Conservation (phyloP, 2,888 invertebrate species). For the Bimastos eiseni region DNA sequence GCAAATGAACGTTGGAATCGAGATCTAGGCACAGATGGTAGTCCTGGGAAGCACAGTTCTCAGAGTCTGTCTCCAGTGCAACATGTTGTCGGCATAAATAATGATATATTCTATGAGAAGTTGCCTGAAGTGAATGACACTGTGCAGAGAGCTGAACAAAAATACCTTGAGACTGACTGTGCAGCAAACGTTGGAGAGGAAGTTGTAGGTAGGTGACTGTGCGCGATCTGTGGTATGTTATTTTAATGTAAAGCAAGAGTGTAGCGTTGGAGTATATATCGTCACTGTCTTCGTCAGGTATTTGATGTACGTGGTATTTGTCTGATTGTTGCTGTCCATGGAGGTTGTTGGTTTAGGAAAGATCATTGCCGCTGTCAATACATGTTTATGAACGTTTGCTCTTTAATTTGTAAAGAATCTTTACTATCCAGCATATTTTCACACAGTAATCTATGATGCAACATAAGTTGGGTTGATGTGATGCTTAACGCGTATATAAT, state of each 20-base stretch:
- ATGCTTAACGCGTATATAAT: not conserved
- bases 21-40: not conserved
- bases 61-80: not conserved
- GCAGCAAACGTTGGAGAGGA: not conserved
- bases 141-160: not conserved
- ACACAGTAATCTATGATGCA: not conserved
- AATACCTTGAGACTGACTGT: not conserved
- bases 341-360: not conserved
- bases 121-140: not conserved
- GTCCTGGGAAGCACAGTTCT: not conserved
- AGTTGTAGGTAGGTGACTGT: constrained; percentile 1
- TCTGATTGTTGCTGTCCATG: not conserved
- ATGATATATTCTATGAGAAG: not conserved
- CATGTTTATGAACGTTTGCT: not conserved
- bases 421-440: not conserved
- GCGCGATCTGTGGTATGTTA: not conserved
- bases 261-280: not conserved
- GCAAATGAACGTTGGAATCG: constrained; percentile 6
- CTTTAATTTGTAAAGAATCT: not conserved
- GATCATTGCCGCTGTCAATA: not conserved
- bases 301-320: not conserved
- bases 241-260: not conserved
- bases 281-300: too few relatives aligned
- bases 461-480: not conserved
- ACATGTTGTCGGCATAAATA: not conserved